A percentile compares a stretch with the other conserved stretches of the same genome.
These are phyloP conservation scores for Dicycla oo DNA, from an alignment of 2,888 invertebrate genomes.

Conservation along the genomic window DNA sequence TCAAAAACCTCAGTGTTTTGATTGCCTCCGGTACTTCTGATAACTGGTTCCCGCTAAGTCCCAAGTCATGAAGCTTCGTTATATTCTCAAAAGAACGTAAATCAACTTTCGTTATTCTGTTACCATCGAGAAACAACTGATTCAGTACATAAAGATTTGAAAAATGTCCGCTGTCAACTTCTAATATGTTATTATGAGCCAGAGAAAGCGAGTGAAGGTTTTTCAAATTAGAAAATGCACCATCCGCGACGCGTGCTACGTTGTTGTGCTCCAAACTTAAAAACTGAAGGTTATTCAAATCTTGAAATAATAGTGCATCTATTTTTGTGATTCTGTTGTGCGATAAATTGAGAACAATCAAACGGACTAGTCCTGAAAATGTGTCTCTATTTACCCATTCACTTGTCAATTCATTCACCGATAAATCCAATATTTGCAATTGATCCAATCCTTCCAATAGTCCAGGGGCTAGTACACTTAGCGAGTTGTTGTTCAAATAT, in stretches of 20 bases:
- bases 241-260: constrained; percentile 92
- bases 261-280: constrained; percentile 93
- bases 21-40: constrained; percentile 93
- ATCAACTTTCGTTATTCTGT: constrained; percentile 93
- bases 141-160: constrained; percentile 93
- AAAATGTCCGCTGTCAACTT: constrained; percentile 93
- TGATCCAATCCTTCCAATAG: constrained; percentile 93
- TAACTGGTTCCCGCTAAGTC: constrained; percentile 93
- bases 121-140: constrained; percentile 94
- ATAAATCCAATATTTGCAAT: constrained; percentile 93
- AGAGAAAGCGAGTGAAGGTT: constrained; percentile 94
- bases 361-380: constrained; percentile 93
- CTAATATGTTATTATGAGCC: constrained; percentile 93
- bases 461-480: constrained; percentile 94
- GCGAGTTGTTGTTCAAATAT: constrained; percentile 94
- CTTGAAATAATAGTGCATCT: constrained; percentile 93
- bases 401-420: constrained; percentile 94
- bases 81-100: constrained; percentile 94
- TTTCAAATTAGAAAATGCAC: constrained; percentile 93
- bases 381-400: constrained; percentile 94
- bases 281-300: constrained; percentile 93
- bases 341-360: constrained; percentile 94
- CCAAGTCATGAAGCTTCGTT: constrained; percentile 94
- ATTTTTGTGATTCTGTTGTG: constrained; percentile 93
- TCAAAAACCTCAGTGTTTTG: constrained; percentile 92